phyloP scores from a whole-genome alignment of 1,140 invertebrate species.

The Bathynomus jamesi region DNA sequence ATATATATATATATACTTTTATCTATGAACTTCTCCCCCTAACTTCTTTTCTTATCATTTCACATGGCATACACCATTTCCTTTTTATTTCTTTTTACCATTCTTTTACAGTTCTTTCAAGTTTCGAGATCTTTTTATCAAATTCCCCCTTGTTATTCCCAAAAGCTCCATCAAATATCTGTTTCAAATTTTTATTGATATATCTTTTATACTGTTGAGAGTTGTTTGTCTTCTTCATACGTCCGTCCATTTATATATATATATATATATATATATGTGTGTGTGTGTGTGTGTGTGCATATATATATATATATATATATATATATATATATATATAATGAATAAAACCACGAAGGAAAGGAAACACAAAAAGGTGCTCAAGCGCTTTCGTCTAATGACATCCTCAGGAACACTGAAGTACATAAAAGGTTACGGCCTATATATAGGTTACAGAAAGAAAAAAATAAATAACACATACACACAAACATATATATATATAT shows the following conservation, averaged over 20 bases:
- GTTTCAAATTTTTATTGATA: background rate
- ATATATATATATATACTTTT: background rate
- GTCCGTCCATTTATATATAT: background rate
- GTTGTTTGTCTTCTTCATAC: too few relatives aligned
- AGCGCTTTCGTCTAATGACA: too few relatives aligned
- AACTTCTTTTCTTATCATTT: background rate
- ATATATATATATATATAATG: conserved; percentile 3
- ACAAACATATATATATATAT: too few relatives aligned
- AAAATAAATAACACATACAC: too few relatives aligned
- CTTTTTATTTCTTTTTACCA: background rate
- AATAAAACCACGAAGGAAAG: too few relatives aligned
- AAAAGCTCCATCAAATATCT: background rate
- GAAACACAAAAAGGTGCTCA: too few relatives aligned
- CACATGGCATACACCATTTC: background rate
- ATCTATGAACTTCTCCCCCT: background rate
- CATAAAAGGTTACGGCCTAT: too few relatives aligned
- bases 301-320: background rate
- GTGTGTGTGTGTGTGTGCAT: background rate
- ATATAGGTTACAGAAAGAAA: too few relatives aligned
- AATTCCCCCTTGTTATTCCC: background rate
- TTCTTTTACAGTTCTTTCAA: background rate
- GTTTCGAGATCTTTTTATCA: background rate
- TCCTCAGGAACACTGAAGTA: too few relatives aligned
- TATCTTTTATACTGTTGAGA: background rate
- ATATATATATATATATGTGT: background rate